Evolutionary conservation across 1,140 invertebrate genomes (phyloP).

Genomic region (Plectus sambesii): DNA sequence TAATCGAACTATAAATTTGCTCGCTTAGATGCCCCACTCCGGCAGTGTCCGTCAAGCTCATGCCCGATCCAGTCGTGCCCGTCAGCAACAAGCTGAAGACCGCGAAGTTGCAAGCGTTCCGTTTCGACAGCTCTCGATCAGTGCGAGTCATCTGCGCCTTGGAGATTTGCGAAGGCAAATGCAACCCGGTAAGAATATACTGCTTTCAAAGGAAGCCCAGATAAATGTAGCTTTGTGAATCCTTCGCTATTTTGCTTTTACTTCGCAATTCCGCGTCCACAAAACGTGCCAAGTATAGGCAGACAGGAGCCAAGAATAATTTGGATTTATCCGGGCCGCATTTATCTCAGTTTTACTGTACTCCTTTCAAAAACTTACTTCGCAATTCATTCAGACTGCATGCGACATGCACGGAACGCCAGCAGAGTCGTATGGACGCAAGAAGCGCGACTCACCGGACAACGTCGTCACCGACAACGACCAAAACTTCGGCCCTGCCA

Average conservation of each 20-base stretch:
- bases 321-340: too few relatives aligned
- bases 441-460: slow-evolving; percentile 37
- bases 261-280: too few relatives aligned
- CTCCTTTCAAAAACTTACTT: background rate
- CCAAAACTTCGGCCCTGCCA: too few relatives aligned
- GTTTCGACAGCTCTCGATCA: slow-evolving; percentile 37
- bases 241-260: too few relatives aligned
- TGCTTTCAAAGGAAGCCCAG: too few relatives aligned
- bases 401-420: slow-evolving; percentile 32
- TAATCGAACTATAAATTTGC: slow-evolving; percentile 9
- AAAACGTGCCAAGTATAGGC: too few relatives aligned
- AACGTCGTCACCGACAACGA: slow-evolving; percentile 39
- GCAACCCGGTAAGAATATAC: slow-evolving; percentile 33
- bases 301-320: too few relatives aligned
- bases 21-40: slow-evolving; percentile 37
- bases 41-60: slow-evolving; percentile 43
- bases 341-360: too few relatives aligned
- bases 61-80: slow-evolving; percentile 38
- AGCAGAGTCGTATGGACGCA: slow-evolving; percentile 40
- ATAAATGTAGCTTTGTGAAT: too few relatives aligned
- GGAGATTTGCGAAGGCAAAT: slow-evolving; percentile 44
- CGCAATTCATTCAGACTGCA: slow-evolving; percentile 19
- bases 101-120: slow-evolving; percentile 43
- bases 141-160: slow-evolving; percentile 41
- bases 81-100: slow-evolving; percentile 37